A percentile compares a stretch with the other conserved stretches of the same genome.
Evolutionary conservation across 35 echinoderm and acorn worm genomes (phyloP).

Genomic region (Diadema setosum): DNA sequence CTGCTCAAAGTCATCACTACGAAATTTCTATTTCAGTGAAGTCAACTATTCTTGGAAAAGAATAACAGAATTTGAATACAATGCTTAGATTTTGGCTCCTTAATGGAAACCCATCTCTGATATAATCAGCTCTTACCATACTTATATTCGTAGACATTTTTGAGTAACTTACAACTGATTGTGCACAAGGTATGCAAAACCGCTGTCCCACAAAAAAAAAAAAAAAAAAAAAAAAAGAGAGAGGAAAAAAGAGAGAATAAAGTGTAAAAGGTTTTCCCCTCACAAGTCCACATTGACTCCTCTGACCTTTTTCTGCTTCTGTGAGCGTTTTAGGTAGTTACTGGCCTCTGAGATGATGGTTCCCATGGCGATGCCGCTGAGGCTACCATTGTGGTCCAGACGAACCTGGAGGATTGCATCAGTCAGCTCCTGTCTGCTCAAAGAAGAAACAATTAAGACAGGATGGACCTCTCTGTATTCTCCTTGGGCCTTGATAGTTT

Average conservation of each 20-base stretch:
- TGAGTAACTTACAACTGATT: neutral
- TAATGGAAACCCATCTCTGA: too few relatives aligned
- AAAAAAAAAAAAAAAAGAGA: neutral
- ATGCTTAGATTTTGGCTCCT: too few relatives aligned
- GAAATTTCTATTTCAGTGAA: too few relatives aligned
- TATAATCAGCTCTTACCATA: neutral
- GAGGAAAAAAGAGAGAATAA: neutral
- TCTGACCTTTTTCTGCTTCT: neutral
- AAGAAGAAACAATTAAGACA: neutral
- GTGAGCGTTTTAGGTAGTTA: neutral
- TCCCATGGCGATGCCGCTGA: slow-evolving; percentile 36
- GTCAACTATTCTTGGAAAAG: too few relatives aligned
- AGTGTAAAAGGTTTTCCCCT: too few relatives aligned
- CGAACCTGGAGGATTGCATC: slow-evolving; percentile 55
- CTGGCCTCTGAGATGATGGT: slow-evolving; percentile 20
- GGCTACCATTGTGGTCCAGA: slow-evolving; percentile 42
- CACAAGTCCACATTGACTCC: neutral
- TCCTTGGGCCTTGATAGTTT: too few relatives aligned
- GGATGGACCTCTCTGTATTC: neutral
- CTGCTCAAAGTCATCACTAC: too few relatives aligned
- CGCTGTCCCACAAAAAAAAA: neutral
- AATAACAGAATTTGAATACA: too few relatives aligned
- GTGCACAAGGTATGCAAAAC: neutral
- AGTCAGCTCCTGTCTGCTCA: slow-evolving; percentile 19
- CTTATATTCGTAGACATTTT: neutral